Base-by-base conservation (phyloP, 2,797 vertebrate species). In the Typhlichthys subterraneus region DNA sequence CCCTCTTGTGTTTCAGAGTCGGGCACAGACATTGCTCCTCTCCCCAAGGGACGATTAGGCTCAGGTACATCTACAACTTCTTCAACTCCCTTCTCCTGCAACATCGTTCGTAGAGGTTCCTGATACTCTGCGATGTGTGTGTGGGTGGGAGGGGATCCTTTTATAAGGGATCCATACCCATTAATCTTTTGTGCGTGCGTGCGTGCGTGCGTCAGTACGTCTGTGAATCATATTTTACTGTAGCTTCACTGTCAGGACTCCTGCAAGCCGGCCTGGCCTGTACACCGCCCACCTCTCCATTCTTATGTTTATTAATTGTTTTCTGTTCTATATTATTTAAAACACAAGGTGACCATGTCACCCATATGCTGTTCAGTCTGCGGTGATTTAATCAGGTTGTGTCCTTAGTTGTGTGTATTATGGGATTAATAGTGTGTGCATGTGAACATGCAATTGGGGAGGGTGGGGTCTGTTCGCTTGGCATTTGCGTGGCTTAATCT, bases 1-100 rank as follows among this genome's bases (percentile, higher is more conserved):
- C 62, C 73, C 85, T 92, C 88, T 87, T 93, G 87, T 93, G 73
- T 93, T 92, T 87, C 91, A 93, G 92, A 92, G 83, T 59, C 78
- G 85, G 86, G 87, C 80, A 75, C 81, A 50, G 89, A 90, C 75
- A 82, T 74, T 61, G 58, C 66, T 38, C 33, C 33, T 38, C 46
- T 56, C 89, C 68, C 19, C 85, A 85, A 47, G 83, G 89, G 91
- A 93, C 88, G 63, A 80, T 83, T 91, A 91, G 86, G 81, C 82
- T 80, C 89, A 93, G 91, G 91, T 93, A 93, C 86, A 89, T 67
- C 79, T 74, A 77, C 72, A 52, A 14, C 53, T 55, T 55, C 47
- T 50, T 52, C 38, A 72, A 77, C 19, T 65, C 17, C 42, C 55
- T 67, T 50, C 45, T n/a, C 5, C 11, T 48, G 10, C 13, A 2